These are phyloP conservation scores for Rhopilema esculentum DNA, from an alignment of 30 jellyfish, hydroid and myxozoan species.

Conservation along the genomic window DNA sequence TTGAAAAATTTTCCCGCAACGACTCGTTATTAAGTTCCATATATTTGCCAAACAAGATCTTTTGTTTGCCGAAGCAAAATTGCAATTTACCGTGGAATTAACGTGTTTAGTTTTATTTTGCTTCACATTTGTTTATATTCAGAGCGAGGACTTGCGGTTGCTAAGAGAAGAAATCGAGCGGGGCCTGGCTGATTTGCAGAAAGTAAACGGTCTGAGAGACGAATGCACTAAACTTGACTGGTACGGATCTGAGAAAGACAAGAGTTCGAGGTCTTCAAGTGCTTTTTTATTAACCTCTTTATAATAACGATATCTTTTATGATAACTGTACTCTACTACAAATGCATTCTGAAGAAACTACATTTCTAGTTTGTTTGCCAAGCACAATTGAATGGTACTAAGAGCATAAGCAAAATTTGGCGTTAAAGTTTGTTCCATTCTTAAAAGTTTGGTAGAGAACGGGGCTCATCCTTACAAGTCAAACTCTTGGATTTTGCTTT, in stretches of 20 bases:
- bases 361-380: too few relatives aligned
- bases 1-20: not conserved
- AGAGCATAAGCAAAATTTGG: too few relatives aligned
- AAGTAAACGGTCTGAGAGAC: constrained; percentile 72
- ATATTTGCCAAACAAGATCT: not conserved
- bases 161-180: constrained; percentile 84
- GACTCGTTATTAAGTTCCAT: not conserved
- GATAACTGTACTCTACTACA: too few relatives aligned
- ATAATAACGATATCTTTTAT: not conserved
- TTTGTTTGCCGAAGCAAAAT: not conserved
- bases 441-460: too few relatives aligned
- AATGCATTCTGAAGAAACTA: too few relatives aligned
- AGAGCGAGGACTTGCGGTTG: constrained; percentile 93
- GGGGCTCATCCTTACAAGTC: too few relatives aligned
- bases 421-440: too few relatives aligned
- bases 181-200: constrained; percentile 78
- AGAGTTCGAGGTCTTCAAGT: constrained; percentile 33
- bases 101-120: not conserved
- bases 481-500: too few relatives aligned
- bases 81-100: constrained; percentile 14
- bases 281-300: not conserved
- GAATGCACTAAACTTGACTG: constrained; percentile 81
- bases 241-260: constrained; percentile 59
- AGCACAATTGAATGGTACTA: too few relatives aligned
- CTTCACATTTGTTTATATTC: not conserved